Percentiles rank a stretch among this genome's conserved stretches.
phyloP scores from a whole-genome alignment of 2,888 invertebrate species.

The Neoitamus cyanurus region DNA sequence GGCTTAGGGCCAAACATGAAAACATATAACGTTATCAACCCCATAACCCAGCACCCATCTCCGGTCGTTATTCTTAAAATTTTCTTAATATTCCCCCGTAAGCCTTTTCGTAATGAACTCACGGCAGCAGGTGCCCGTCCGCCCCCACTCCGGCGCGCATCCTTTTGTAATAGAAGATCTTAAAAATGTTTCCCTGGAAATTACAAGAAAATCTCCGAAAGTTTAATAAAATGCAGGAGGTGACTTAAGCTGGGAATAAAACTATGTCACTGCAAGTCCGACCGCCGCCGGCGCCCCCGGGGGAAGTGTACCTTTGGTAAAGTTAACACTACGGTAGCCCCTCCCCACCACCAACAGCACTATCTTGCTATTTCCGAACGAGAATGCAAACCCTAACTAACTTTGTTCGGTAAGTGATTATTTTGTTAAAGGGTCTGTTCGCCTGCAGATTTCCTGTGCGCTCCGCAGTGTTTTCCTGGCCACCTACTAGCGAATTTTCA shows the following conservation, averaged over 20 bases:
- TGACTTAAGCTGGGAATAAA: not conserved
- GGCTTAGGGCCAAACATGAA: not conserved
- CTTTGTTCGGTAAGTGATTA: conserved; percentile 19
- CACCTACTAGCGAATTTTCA: not conserved
- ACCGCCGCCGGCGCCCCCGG: not conserved
- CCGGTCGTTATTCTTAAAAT: not conserved
- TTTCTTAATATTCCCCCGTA: not conserved
- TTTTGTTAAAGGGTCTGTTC: conserved; percentile 21
- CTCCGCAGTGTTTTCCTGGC: not conserved
- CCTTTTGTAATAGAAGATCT: not conserved
- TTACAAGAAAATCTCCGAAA: not conserved
- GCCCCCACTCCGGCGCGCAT: not conserved
- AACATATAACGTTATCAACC: not conserved
- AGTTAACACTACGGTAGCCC: not conserved
- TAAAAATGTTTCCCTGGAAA: not conserved
- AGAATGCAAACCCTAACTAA: not conserved
- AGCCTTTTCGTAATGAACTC: not conserved
- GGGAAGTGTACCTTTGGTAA: not conserved
- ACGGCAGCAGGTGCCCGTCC: not conserved
- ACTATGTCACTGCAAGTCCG: not conserved
- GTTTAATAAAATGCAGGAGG: not conserved
- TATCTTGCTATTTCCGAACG: not conserved
- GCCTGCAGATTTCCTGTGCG: not conserved
- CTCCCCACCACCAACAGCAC: not conserved
- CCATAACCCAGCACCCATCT: not conserved